Evolutionary conservation across 2,113 vertebrate species (phyloP).

Genomic region (Morone chrysops): DNA sequence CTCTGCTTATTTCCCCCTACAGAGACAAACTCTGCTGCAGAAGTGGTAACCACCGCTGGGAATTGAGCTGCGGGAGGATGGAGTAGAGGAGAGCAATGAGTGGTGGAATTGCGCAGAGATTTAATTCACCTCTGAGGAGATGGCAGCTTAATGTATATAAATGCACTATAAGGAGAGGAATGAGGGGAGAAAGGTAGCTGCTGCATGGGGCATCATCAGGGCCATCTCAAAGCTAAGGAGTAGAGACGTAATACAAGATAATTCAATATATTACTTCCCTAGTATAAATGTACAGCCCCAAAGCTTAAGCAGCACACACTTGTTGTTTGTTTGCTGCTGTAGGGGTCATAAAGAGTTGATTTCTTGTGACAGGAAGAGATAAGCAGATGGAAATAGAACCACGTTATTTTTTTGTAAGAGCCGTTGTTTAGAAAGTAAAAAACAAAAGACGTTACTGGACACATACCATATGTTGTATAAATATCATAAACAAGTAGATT

Average conservation of each 20-base stretch:
- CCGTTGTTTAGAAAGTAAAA: conserved; percentile 34
- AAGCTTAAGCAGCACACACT: conserved; percentile 39
- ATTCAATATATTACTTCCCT: conserved; percentile 72
- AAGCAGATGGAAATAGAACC: conserved; percentile 49
- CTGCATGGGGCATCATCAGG: conserved; percentile 47
- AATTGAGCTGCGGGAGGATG: conserved; percentile 53
- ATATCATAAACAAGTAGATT: not conserved
- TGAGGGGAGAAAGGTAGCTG: conserved; percentile 40
- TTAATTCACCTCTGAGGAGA: conserved; percentile 76
- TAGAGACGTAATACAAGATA: conserved; percentile 65
- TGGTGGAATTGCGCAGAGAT: conserved; percentile 73
- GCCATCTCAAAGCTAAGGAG: conserved; percentile 61
- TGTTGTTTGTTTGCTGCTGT: conserved; percentile 50
- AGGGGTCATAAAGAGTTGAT: conserved; percentile 50
- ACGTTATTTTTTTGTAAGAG: conserved; percentile 25
- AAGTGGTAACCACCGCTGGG: conserved; percentile 65
- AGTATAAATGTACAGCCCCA: conserved; percentile 55
- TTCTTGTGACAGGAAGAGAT: conserved; percentile 57
- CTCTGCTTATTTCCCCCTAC: conserved; percentile 31
- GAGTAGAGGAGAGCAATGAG: conserved; percentile 62
- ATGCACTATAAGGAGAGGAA: conserved; percentile 65
- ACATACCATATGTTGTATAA: conserved; percentile 18
- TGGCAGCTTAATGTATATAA: conserved; percentile 79
- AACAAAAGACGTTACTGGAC: conserved; percentile 28
- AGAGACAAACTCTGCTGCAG: conserved; percentile 53